Conservation (phyloP, 2,888 invertebrate species). For the Mylabris sibirica region DNA sequence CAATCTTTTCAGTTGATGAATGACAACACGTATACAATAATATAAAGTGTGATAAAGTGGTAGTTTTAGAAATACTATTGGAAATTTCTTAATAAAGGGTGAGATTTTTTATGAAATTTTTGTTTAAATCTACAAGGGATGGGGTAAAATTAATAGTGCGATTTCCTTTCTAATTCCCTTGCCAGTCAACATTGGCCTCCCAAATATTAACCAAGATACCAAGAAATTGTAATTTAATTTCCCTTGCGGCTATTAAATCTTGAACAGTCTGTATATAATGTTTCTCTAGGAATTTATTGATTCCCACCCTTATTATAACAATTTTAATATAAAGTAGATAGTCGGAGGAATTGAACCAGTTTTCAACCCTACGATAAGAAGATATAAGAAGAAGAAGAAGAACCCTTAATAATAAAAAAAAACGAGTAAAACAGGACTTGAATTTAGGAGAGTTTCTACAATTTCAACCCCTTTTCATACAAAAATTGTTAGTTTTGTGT, state of each 20-base stretch:
- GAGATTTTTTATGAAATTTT: no score
- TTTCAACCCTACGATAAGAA: background rate
- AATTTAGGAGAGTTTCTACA: background rate
- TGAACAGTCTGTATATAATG: background rate
- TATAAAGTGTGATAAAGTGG: background rate
- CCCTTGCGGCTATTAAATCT: conserved; percentile 19
- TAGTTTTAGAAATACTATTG: background rate
- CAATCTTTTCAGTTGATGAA: conserved; percentile 44
- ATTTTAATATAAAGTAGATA: background rate
- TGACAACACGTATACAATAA: conserved; percentile 16
- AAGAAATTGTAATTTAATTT: conserved; percentile 21
- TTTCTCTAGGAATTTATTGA: conserved; percentile 5
- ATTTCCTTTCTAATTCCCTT: conserved; percentile 6
- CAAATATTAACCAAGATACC: conserved; percentile 20
- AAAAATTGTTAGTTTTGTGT: background rate
- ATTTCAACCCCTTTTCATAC: background rate
- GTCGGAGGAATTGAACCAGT: background rate
- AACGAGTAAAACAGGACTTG: background rate
- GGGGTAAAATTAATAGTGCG: background rate
- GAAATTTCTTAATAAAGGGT: no score
- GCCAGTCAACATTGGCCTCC: conserved; percentile 6
- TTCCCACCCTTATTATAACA: background rate
- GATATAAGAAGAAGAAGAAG: background rate
- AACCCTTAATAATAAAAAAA: background rate
- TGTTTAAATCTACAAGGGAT: background rate